Base-by-base conservation (phyloP, 1,140 invertebrate genomes). In the Bombus confusus region DNA sequence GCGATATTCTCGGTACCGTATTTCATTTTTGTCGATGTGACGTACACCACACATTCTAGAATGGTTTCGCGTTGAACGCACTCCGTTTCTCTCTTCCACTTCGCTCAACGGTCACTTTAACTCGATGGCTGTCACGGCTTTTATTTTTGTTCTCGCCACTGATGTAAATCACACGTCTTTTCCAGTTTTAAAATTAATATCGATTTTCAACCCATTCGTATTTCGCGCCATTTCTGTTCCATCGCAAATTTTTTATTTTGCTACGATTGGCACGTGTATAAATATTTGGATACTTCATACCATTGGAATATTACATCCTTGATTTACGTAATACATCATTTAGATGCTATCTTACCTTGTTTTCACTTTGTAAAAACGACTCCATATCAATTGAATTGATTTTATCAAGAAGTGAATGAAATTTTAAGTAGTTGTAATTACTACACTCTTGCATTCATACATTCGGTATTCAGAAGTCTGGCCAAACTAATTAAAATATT, bases 1-100 rank as follows among this genome's bases (percentile, higher is more conserved):
- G 6, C 28, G 76, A 59, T 84, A 84, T 84, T 84, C 66, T 47
- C n/a, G 83, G 39, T 72, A 25, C 15, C 15, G 75, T 72, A 62
- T 79, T 71, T 79, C 82, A 71, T 84, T 84, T 84, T 84, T 84
- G 43, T 39, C 74, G 37, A 83, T 83, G 47, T 47, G 9, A 18
- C 41, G 57, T 59, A 28, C 37, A 43, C 47, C 15, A n/a, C 47
- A 62, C 8, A n/a, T 37, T 69, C 74, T 69, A 57, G 28, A 69
- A 83, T 15, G 43, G 9, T 66, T 43, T 34, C 10, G 13, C 18
- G 41, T 47, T 47, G 37, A 59, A n/a, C 74, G 47, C 18, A 28
- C 12, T 9, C 2, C n/a, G 3, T 43, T 3, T 43, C 13, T 41
- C 15, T 57, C 18, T 78, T n/a, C 10, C 18, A 25, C 2, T 64